Percentiles rank a stretch among this genome's conserved stretches.
Evolutionary conservation across 2,888 invertebrate species (phyloP).

Genomic region (Sarcophaga variegata): DNA sequence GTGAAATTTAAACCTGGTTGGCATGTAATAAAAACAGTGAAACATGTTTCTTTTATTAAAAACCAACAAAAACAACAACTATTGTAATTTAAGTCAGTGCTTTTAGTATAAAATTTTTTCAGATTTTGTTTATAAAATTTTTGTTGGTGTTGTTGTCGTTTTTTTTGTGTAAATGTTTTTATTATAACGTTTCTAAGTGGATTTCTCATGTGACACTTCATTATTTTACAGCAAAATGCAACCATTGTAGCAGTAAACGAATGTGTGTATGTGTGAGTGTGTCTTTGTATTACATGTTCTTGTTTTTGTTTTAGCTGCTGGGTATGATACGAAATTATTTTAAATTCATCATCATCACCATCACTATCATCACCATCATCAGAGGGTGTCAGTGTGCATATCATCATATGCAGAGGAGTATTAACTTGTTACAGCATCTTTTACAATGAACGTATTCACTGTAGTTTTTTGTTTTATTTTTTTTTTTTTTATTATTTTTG

Average conservation of each 20-base stretch:
- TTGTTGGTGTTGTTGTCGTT: background rate
- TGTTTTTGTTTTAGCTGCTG: background rate
- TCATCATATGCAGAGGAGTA: background rate
- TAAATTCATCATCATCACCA: conserved; percentile 19
- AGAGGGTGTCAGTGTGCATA: background rate
- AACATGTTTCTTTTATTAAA: background rate
- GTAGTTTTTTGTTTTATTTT: background rate
- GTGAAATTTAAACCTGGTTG: background rate
- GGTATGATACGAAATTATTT: background rate
- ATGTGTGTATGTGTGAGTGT: background rate
- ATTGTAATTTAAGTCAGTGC: background rate
- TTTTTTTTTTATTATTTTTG: background rate
- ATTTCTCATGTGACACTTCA: conserved; percentile 62
- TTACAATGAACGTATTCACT: background rate
- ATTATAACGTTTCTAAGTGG: conserved; percentile 35
- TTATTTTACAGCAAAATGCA: conserved; percentile 58
- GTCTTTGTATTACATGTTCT: background rate
- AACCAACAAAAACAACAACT: background rate
- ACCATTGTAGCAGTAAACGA: conserved; percentile 34
- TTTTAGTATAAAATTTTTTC: background rate
- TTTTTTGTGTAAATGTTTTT: background rate
- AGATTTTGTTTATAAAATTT: background rate
- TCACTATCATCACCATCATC: background rate
- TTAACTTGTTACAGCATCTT: background rate
- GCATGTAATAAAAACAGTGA: background rate